Evolutionary conservation across 2,113 vertebrate species (phyloP).

Genomic region (Epinephelus moara): DNA sequence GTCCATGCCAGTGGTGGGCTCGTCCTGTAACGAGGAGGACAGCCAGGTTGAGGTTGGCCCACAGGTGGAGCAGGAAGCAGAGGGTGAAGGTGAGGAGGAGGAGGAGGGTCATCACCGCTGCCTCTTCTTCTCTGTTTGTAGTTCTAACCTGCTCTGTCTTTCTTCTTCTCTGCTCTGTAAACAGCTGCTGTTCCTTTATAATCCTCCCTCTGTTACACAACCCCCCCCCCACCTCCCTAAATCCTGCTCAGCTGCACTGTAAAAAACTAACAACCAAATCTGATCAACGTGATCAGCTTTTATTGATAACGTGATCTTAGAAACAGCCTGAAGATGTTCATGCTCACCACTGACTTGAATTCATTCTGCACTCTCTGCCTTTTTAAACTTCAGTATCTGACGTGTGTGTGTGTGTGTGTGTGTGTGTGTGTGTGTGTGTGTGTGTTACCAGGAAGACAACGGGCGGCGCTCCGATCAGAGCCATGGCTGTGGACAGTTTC

Average conservation of each 20-base stretch:
- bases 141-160: fast-evolving
- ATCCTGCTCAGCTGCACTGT: slow-evolving; percentile 24
- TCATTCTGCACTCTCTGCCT: no score
- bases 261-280: no score
- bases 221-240: not conserved
- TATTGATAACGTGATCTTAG: no score
- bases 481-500: slow-evolving; percentile 97
- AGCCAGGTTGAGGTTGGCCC: slow-evolving; percentile 55
- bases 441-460: slow-evolving; percentile 94
- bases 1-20: slow-evolving; percentile 99
- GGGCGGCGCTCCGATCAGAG: slow-evolving; percentile 94
- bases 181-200: slow-evolving; percentile 20
- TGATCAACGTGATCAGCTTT: not conserved
- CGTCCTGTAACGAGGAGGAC: slow-evolving; percentile 87
- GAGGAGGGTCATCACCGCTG: slow-evolving; percentile 14
- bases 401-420: slow-evolving; percentile 26
- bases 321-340: no score
- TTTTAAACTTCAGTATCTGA: no score
- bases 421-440: slow-evolving; percentile 10
- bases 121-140: not conserved
- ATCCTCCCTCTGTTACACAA: slow-evolving; percentile 9
- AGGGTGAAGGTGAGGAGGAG: slow-evolving; percentile 58
- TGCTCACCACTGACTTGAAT: no score
- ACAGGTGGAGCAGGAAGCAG: slow-evolving; percentile 64
- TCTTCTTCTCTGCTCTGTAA: slow-evolving; percentile 6